A percentile compares a stretch with the other conserved stretches of the same genome.
phyloP scores from a whole-genome alignment of 2,888 invertebrate species.

The Melinaea menophilus region DNA sequence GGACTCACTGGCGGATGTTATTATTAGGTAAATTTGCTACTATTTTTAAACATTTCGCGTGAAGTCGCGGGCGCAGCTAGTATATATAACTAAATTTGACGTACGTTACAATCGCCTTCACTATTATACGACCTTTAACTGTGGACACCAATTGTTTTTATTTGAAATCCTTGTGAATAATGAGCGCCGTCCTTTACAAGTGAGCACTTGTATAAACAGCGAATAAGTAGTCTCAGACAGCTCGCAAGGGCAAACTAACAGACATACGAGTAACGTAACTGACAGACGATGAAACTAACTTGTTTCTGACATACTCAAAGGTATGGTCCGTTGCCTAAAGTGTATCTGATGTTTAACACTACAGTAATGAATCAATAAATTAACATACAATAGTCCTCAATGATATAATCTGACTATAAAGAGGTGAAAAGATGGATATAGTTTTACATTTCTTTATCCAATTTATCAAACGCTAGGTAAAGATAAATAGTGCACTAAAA shows the following conservation, averaged over 20 bases:
- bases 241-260: conserved; percentile 25
- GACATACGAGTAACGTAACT: conserved; percentile 8
- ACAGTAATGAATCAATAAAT: conserved; percentile 24
- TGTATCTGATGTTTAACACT: conserved; percentile 29
- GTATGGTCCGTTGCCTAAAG: conserved; percentile 28
- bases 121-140: conserved; percentile 61
- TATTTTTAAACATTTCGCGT: too few species aligned
- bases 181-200: conserved; percentile 62
- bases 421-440: too few species aligned
- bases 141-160: conserved; percentile 60
- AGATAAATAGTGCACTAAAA: too few species aligned
- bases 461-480: too few species aligned
- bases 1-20: too few species aligned
- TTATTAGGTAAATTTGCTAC: too few species aligned
- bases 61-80: neutral
- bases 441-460: too few species aligned
- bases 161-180: conserved; percentile 68
- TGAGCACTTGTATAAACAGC: conserved; percentile 63
- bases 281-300: conserved; percentile 9
- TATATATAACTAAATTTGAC: conserved; percentile 27
- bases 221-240: conserved; percentile 40
- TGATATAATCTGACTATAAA: too few species aligned
- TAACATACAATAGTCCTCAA: conserved; percentile 4
- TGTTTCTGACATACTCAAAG: conserved; percentile 24
- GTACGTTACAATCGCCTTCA: conserved; percentile 50